Base-by-base conservation (phyloP, 2,888 invertebrate species). In the Phymatocera aterrima region DNA sequence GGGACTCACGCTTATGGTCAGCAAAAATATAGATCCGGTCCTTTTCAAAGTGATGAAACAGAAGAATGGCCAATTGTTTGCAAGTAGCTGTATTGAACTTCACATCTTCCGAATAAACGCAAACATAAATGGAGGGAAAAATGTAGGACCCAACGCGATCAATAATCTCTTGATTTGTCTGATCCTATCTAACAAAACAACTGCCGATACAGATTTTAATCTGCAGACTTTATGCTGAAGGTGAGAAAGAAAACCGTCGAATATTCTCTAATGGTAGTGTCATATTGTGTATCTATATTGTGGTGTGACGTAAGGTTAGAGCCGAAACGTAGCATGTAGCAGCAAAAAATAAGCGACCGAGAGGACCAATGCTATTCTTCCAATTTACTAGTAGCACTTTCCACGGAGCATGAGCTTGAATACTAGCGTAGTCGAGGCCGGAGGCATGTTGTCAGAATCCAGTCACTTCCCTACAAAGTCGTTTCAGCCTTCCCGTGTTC, bases 401-500 rank as follows among this genome's bases (percentile, higher is more conserved):
- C 72, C 72, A 72, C 72, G 31, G 51, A 72, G 48, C 51, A 21
- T 72, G 18, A 51, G 48, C 51, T 48, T 34, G 51, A 68, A 28
- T 43, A 43, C 28, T 28, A 15, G 57, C 28, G 57, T 28, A 57
- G 28, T 68, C 68, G 68, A 68, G 68, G 72, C 72, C 72, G 48
- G 72, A 72, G 72, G 72, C 72, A 51, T 51, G 72, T 72, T 72
- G 72, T 72, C 51, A 72, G 72, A 72, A 51, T 51, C 72, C 72
- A 72, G 72, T 72, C 51, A 72, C 51, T 72, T 72, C 34, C 48
- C 48, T 51, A n/a, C 18, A 43, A 21, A 46, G 24, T 68, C n/a
- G n/a, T 68, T 68, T 40, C 40, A n/a, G 28, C 18, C 46, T 72
- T 31, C 48, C 24, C 10, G 72, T 18, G 48, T 24, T 46, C 24